Evolutionary conservation across 2,797 vertebrate genomes (phyloP), one percentile per base, ranked within the genome.

Genomic region (Rhinogobio ventralis): DNA sequence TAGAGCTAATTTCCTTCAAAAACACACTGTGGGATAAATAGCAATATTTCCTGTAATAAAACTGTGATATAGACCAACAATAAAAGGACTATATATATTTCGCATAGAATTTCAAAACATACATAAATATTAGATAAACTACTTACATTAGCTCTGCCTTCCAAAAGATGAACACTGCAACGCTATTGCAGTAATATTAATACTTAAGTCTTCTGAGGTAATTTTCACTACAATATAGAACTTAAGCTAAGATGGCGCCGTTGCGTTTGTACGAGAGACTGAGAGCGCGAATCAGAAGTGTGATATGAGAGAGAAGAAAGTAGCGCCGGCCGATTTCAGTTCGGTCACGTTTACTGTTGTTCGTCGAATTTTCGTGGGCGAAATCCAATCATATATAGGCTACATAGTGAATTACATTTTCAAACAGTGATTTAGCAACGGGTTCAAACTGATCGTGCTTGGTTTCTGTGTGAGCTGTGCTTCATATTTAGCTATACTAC

Each of bases 1-100:
- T 25, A 69, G 42, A 69, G 33, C 36, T 57, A 55, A 84, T 69
- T 77, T 57, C 49, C 73, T 30, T 79, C 77, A 28, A 36, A 53
- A 76, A 55, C 49, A 20, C 30, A 13, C 60, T 14, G 72, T 19
- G 30, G 57, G 57, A 49, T 53, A 64, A 39, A 74, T 6, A 28
- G 46, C 42, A 60, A 72, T 60, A 30, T 20, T 30, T 30, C n/a
- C 25, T 25, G 69, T 55, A n/a, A 66, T 28, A 42, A 14, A 66
- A 51, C 10, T 25, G 23, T 1, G 3, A 64, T 82, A 33, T 76
- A 33, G 17, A 68, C 53, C 15, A 23, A 14, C 67, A 55, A 19
- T 13, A 19, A 76, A 33, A 53, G 28, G 36, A 39, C 2, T 42
- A 23, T 25, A 75, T 42, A 51, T 39, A 39, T 36, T 25, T 25